phyloP scores from a whole-genome alignment of 2,888 invertebrate genomes.

The Athalia rosae region DNA sequence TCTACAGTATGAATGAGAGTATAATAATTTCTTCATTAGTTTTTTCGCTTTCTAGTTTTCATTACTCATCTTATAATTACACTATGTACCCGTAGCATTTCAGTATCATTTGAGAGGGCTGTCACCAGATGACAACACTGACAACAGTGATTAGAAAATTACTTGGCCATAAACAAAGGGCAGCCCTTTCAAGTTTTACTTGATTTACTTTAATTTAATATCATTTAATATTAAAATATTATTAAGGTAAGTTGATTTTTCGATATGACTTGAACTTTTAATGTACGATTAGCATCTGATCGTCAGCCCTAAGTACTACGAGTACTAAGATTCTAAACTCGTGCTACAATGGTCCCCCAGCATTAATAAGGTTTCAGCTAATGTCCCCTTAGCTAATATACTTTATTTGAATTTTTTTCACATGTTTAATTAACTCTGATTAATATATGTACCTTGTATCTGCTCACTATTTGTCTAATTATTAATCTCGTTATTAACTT shows the following conservation, averaged over 20 bases:
- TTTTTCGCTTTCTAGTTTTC: not conserved
- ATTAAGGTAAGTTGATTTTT: constrained; percentile 46
- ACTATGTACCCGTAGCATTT: constrained; percentile 44
- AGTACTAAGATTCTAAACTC: constrained; percentile 59
- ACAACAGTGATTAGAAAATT: too few species aligned
- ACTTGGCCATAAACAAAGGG: too few species aligned
- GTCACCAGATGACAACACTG: too few species aligned
- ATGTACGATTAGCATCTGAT: constrained; percentile 24
- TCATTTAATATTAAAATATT: constrained; percentile 6
- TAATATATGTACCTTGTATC: constrained; percentile 28
- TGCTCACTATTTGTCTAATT: constrained; percentile 44
- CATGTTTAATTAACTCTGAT: constrained; percentile 12
- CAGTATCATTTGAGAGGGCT: constrained; percentile 39
- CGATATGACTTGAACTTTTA: constrained; percentile 54
- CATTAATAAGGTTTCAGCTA: constrained; percentile 56
- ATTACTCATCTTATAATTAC: constrained; percentile 9
- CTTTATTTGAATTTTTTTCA: constrained; percentile 9
- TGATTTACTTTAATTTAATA: not conserved
- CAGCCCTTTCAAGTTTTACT: constrained; percentile 40
- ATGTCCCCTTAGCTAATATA: not conserved
- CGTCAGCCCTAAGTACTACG: constrained; percentile 49
- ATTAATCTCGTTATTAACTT: constrained; percentile 33
- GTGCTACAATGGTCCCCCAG: constrained; percentile 54
- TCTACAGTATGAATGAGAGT: constrained; percentile 28
- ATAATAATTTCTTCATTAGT: constrained; percentile 16